These are phyloP conservation scores for Phyllotis vaccarum DNA, from an alignment of 2,797 vertebrate genomes.

Conservation along the genomic window DNA sequence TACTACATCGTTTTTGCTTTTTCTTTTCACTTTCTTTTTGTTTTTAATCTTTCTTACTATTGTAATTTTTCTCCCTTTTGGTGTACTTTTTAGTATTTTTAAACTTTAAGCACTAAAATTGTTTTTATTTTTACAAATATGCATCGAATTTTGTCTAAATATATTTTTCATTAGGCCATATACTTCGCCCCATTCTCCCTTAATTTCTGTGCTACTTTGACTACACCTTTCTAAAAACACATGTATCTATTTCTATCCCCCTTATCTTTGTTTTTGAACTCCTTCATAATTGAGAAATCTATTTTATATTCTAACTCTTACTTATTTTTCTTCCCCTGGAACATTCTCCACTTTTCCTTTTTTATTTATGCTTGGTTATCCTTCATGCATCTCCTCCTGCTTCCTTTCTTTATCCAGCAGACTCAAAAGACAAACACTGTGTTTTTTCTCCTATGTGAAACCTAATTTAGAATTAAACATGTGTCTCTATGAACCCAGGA, in stretches of 20 bases:
- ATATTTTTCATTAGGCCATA: not conserved
- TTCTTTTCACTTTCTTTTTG: not conserved
- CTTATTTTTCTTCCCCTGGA: not conserved
- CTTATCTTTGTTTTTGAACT: not conserved
- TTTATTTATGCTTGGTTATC: not conserved
- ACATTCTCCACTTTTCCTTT: not conserved
- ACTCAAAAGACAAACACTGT: not conserved
- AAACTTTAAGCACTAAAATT: not conserved
- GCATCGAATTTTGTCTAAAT: not conserved
- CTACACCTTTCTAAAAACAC: not conserved
- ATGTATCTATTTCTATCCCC: no score
- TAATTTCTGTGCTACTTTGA: not conserved
- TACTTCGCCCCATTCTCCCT: not conserved
- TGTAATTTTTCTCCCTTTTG: not conserved
- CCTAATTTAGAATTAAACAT: not conserved
- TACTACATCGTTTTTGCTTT: not conserved
- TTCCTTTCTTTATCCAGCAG: not conserved
- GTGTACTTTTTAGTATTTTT: not conserved
- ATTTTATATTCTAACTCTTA: not conserved
- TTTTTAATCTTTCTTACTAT: not conserved
- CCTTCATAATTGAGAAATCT: not conserved
- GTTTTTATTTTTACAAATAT: not conserved
- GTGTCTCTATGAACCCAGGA: not conserved
- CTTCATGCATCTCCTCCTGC: not conserved
- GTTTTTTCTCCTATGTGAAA: not conserved